Base-by-base conservation (phyloP, 2,797 vertebrate genomes). In the Melanotaenia nigrans region DNA sequence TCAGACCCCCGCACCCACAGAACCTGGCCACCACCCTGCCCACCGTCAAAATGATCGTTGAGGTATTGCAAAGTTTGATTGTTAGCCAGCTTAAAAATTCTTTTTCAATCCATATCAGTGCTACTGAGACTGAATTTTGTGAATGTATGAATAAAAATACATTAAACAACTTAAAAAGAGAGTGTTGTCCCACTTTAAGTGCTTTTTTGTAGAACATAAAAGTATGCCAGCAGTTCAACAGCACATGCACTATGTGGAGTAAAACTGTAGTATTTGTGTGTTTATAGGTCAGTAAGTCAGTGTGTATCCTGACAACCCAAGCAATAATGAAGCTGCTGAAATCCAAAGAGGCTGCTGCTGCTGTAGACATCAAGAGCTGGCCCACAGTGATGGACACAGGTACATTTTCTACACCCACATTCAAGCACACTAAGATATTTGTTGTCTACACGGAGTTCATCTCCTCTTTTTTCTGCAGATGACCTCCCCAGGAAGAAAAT, bases 31-130 rank as follows among this genome's bases (percentile, higher is more conserved):
- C 97, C 73, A 99, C 97, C 0, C 92, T 99, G 60, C 97, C 97
- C 78, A 99, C 97, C 0, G 97, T 99, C 89, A 98, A 97, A 92
- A 99, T 99, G 97, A 99, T 99, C 55, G 97, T 99, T 11, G 97
- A 99, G 96, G 97, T 99, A 88, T 84, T 30, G 24, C 33, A 33
- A 22, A 56, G 1, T 53, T 16, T 3, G 16, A 40, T 57, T 51
- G 16, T 67, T 30, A 14, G 53, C 22, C 38, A 54, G 56, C 20
- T 42, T 28, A 16, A 28, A 38, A 74, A 61, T 32, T 8, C 30
- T 55, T 0, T 22, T 61, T n/a, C 14, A 56, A 30, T 24, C 7
- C 10, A 16, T 32, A 16, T 24, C 18, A 22, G 25, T 11, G 25
- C 18, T 8, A 32, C 18, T 51, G 0, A 25, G n/a, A 12, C n/a